These are phyloP conservation scores for Agonopterix arenella DNA, from an alignment of 2,888 invertebrate genomes.

Conservation along the genomic window DNA sequence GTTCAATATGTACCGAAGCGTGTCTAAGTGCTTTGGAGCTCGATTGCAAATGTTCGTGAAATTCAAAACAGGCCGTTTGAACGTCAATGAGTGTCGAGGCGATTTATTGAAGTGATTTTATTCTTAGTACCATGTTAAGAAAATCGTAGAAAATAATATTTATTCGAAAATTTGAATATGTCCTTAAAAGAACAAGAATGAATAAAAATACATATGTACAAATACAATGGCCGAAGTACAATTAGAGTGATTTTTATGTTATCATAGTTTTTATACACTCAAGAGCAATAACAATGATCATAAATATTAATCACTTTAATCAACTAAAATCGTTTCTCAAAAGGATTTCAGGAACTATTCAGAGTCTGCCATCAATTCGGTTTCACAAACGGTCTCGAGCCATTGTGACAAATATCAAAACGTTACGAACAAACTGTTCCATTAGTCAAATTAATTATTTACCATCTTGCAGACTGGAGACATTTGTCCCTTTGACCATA, in stretches of 20 bases:
- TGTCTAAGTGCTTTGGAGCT: slow-evolving; percentile 64
- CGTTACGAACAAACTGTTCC: slow-evolving; percentile 58
- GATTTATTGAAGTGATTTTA: slow-evolving; percentile 61
- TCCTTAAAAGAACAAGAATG: no score
- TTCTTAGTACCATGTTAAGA: no score
- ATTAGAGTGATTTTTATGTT: no score
- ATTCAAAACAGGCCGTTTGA: slow-evolving; percentile 70
- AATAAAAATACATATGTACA: no score
- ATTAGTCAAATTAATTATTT: slow-evolving; percentile 75
- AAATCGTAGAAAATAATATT: no score
- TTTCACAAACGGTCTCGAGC: slow-evolving; percentile 14
- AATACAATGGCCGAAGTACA: no score
- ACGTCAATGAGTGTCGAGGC: slow-evolving; percentile 48
- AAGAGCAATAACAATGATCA: slow-evolving; percentile 11
- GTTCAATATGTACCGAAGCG: slow-evolving; percentile 41
- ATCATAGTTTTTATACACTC: no score
- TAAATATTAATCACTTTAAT: background rate
- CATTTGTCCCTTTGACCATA: slow-evolving; percentile 66
- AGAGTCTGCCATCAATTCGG: slow-evolving; percentile 29
- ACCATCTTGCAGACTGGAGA: slow-evolving; percentile 46
- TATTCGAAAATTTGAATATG: no score
- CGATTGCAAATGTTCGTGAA: slow-evolving; percentile 63
- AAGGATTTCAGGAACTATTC: slow-evolving; percentile 9
- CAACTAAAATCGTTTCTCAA: background rate
- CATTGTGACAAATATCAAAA: slow-evolving; percentile 58